Evolutionary conservation across 92 coral and sea anemone genomes (phyloP).

Genomic region (Paragorgia papillata): DNA sequence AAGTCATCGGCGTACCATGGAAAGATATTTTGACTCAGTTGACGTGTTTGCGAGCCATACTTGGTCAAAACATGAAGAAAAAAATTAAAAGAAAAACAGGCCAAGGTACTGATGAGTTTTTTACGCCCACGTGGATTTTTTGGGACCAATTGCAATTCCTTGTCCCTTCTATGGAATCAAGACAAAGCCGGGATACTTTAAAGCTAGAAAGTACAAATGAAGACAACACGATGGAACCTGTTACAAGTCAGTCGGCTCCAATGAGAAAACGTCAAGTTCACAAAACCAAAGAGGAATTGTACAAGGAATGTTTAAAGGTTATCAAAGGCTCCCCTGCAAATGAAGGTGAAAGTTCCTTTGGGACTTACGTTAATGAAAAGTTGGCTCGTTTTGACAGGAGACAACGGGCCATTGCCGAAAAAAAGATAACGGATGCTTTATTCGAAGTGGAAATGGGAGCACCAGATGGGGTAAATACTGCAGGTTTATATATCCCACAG

Average conservation of each 20-base stretch:
- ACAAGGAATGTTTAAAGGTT: neutral
- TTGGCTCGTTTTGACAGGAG: neutral
- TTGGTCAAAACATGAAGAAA: constrained; percentile 31
- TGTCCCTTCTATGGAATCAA: constrained; percentile 54
- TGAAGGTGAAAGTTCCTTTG: constrained; percentile 7
- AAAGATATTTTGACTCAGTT: neutral
- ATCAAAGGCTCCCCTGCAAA: constrained; percentile 3
- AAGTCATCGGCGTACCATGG: no score
- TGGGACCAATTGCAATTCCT: constrained; percentile 64
- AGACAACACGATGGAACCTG: no score
- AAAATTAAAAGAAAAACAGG: constrained; percentile 26
- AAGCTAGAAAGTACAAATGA: neutral
- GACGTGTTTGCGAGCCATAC: neutral
- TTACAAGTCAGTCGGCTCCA: no score
- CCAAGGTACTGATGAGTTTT: constrained; percentile 55
- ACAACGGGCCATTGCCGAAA: no score
- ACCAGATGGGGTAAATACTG: neutral
- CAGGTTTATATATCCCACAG: neutral
- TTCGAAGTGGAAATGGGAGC: constrained; percentile 1
- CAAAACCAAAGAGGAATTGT: no score
- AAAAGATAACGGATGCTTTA: constrained; percentile 4
- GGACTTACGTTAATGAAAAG: constrained; percentile 8
- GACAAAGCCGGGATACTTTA: constrained; percentile 56
- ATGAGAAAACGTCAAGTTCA: no score
- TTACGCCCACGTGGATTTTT: constrained; percentile 54